phyloP scores from a whole-genome alignment of 2,888 invertebrate genomes.

The Polietes domitor region DNA sequence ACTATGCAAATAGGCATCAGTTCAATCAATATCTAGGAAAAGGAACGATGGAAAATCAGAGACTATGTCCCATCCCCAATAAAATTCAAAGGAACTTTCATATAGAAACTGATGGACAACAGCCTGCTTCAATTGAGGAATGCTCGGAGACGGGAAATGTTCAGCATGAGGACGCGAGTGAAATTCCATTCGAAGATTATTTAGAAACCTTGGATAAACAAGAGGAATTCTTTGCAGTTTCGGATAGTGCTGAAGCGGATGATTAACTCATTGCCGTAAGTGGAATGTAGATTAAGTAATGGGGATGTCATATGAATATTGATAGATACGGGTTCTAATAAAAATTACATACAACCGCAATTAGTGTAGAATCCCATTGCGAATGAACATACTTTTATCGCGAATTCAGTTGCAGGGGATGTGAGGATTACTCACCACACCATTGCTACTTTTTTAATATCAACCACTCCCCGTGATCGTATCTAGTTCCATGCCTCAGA shows the following conservation, averaged over 20 bases:
- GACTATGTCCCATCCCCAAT: background rate
- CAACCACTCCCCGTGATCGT: no score
- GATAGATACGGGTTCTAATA: conserved; percentile 40
- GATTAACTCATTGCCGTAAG: conserved; percentile 28
- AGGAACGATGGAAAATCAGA: background rate
- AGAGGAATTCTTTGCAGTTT: background rate
- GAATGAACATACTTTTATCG: conserved; percentile 29
- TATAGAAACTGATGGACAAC: background rate
- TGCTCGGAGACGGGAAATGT: background rate
- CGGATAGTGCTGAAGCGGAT: background rate
- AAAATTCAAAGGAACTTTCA: conserved; percentile 37
- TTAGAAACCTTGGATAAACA: no score
- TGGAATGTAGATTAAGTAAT: conserved; percentile 23
- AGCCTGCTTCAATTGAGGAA: background rate
- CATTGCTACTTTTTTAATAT: background rate
- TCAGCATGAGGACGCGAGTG: background rate
- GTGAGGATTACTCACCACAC: conserved; percentile 33
- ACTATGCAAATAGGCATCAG: conserved; percentile 3
- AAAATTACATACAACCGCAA: no score
- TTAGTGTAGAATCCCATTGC: conserved; percentile 25
- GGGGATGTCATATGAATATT: conserved; percentile 21
- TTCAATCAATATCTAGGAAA: background rate
- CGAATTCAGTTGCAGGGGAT: conserved; percentile 33
- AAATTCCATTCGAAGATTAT: background rate
- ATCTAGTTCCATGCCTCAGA: no score